Evolutionary conservation across 2,113 vertebrate genomes (phyloP), one percentile per base, ranked within the genome.

Genomic region (Hippolais icterina): DNA sequence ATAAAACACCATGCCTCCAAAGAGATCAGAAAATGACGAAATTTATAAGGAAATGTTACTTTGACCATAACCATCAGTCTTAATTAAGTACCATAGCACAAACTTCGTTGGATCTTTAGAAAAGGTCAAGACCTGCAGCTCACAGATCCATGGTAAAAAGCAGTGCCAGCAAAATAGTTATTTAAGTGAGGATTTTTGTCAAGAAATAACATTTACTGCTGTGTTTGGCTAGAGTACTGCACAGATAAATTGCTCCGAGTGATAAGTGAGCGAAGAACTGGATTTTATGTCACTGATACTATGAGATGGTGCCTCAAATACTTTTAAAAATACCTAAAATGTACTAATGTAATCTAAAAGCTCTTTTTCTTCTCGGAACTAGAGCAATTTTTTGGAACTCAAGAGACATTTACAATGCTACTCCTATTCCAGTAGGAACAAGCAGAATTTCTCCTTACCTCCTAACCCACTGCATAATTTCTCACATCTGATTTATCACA

Each of bases 11-110:
- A 57, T 92, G 94, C 80, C 81, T 87, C 81, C 94, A 90, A 95
- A 96, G 93, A 96, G 91, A 97, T 96, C 94, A 95, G 72, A 56
- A 86, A 94, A 96, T 85, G 79, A 94, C 44, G 76, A 97, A 97
- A 94, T 50, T 28, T 52, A 82, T 83, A 78, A 94, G 91, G 93
- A 97, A 98, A 96, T 82, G 81, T 93, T 87, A 87, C 81, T 97
- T 97, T 94, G 83, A 85, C 86, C 87, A 79, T 60, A 86, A 22
- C 60, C 57, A 80, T 91, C 86, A 95, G 84, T 96, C 92, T 96
- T 89, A 96, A 89, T 95, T 97, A 95, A 90, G 96, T 92, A 94
- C 87, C n/a, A 18, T 33, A 57, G 63, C 70, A 77, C 16, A 6
- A 70, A 54, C 71, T 81, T 75, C 78, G 11, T 79, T n/a, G 7